Percentiles rank a stretch among this genome's conserved stretches.
phyloP scores from a whole-genome alignment of 2,888 invertebrate genomes.

The Megastigmus dorsalis region DNA sequence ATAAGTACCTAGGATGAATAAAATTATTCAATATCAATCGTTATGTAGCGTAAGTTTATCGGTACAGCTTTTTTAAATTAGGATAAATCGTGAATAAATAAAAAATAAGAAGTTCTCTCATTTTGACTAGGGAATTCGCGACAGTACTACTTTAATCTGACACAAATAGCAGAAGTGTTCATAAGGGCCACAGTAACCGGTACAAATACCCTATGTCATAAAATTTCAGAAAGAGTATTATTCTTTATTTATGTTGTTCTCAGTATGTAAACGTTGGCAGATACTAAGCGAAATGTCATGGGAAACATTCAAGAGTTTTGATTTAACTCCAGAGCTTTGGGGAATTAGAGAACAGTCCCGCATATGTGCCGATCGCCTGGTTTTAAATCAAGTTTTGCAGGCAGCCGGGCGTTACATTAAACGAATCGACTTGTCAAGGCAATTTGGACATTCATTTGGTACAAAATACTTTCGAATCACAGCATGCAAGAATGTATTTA shows the following conservation, averaged over 20 bases:
- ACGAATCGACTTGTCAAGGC: neutral
- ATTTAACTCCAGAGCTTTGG: neutral
- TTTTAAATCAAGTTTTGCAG: neutral
- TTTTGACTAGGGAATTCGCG: too few species aligned
- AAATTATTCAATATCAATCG: too few species aligned
- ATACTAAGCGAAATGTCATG: neutral
- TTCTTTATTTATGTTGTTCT: neutral
- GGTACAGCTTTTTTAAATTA: too few species aligned
- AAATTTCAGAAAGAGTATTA: too few species aligned
- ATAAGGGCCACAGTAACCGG: too few species aligned
- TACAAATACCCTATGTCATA: too few species aligned
- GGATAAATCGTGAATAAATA: too few species aligned
- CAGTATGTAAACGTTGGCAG: constrained; percentile 10
- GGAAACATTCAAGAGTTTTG: neutral
- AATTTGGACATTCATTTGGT: neutral
- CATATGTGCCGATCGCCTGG: neutral
- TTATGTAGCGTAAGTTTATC: too few species aligned
- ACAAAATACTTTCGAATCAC: neutral
- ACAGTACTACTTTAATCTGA: too few species aligned
- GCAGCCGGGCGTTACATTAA: neutral
- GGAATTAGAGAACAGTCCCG: neutral
- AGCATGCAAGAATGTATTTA: neutral
- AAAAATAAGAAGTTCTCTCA: too few species aligned
- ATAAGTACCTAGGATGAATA: too few species aligned
- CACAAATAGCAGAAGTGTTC: too few species aligned